Base-by-base conservation (phyloP, 2,113 vertebrate genomes). In the Myrmecophaga tridactyla region DNA sequence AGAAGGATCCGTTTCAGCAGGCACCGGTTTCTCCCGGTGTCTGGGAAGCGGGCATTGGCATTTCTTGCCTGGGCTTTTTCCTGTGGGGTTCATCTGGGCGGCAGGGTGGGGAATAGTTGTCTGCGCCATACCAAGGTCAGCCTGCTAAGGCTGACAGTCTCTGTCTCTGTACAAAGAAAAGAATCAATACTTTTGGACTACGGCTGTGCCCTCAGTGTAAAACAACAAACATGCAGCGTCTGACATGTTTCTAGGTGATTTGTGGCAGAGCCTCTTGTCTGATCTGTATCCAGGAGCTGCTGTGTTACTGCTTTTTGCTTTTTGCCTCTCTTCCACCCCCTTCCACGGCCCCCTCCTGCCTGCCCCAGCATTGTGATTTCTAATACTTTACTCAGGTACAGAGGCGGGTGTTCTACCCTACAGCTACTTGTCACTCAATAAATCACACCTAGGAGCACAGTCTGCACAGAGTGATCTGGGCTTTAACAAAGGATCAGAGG, bases 161-260 rank as follows among this genome's bases (percentile, higher is more conserved):
- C 99, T 99, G 99, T 99, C 99, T 99, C 98, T 98, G 98, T 99
- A 99, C 99, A 99, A 99, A 98, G 99, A 98, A 99, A 99, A 99
- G 99, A 99, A 99, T 99, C 99, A 99, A 99, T 99, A 99, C 99
- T 99, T 99, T 99, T 98, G 99, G 99, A 99, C 99, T 99, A 99
- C 99, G 99, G 99, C 99, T 99, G 98, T 99, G 99, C 99, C 99
- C 99, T 99, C 98, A 98, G 99, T 99, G 99, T 99, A 99, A 98
- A 99, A 99, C 99, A 99, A 99, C 99, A 99, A 99, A 99, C 99
- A 98, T 98, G 98, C 99, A 98, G 98, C 98, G 99, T 98, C 99
- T 99, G 99, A 99, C 99, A 99, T 99, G 98, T 98, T 99, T 99
- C 99, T 98, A 98, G 98, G 98, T 98, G 98, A 98, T 99, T 98